These are phyloP conservation scores for Mustela lutreola DNA, from an alignment of 2,113 vertebrate genomes.

Conservation along the genomic window DNA sequence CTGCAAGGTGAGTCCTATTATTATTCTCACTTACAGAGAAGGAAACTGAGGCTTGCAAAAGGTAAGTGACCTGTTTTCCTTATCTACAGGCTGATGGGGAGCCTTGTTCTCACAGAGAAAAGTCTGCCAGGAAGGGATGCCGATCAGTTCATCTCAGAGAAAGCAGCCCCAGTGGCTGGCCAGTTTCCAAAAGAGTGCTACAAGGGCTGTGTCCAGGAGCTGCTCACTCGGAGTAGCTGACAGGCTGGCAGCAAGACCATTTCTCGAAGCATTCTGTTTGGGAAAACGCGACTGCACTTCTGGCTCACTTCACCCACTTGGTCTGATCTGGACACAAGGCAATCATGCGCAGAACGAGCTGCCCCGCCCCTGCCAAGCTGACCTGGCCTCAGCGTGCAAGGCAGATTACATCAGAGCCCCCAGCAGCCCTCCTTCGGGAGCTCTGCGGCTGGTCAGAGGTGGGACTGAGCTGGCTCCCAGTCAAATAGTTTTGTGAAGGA, in stretches of 20 bases:
- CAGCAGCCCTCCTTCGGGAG: not conserved
- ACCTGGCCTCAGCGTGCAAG: not conserved
- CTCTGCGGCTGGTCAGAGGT: constrained; percentile 33
- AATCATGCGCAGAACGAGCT: not conserved
- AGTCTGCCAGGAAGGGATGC: not conserved
- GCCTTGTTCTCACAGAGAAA: not conserved
- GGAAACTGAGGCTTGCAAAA: not conserved
- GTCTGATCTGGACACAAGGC: constrained; percentile 20
- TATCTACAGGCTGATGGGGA: not conserved
- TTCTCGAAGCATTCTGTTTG: not conserved
- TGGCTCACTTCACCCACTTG: constrained; percentile 8
- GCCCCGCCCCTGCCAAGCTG: constrained; percentile 34
- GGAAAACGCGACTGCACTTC: not conserved
- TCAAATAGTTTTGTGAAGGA: constrained; percentile 68
- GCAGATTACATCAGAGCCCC: constrained; percentile 41
- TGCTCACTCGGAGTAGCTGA: not conserved
- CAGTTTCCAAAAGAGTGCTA: not conserved
- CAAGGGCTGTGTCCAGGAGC: not conserved
- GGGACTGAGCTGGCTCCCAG: constrained; percentile 18
- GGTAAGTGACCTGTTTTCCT: not conserved
- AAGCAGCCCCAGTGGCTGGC: not conserved
- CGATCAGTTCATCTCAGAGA: not conserved
- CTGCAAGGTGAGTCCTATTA: not conserved
- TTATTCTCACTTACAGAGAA: not conserved
- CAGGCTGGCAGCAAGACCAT: not conserved